Conservation (phyloP, 1,140 invertebrate species). For the Plectrocnemia conspersa region DNA sequence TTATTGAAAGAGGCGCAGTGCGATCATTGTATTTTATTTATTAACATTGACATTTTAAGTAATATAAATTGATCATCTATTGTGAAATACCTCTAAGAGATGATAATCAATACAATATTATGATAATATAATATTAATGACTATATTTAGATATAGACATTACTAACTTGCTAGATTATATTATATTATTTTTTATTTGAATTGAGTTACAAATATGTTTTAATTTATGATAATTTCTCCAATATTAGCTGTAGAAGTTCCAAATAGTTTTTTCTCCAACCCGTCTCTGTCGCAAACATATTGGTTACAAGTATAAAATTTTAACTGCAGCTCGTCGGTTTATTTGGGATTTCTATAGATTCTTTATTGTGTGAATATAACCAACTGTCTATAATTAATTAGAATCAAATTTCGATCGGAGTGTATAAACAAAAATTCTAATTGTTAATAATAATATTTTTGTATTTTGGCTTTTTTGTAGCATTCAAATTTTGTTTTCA, state of each 20-base stretch:
- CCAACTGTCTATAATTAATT: background rate
- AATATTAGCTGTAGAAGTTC: background rate
- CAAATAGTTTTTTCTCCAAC: background rate
- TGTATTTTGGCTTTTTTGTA: background rate
- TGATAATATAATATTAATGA: background rate
- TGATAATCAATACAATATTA: background rate
- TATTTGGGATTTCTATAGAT: background rate
- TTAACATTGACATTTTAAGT: too few relatives aligned
- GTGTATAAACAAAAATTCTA: too few relatives aligned
- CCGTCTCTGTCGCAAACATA: background rate
- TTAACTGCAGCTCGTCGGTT: background rate
- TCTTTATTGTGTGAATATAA: constrained; percentile 1
- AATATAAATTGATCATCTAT: too few relatives aligned
- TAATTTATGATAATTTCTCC: background rate
- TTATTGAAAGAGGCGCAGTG: too few relatives aligned
- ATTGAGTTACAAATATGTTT: background rate
- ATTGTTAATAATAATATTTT: background rate
- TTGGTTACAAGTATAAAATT: background rate
- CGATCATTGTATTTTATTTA: too few relatives aligned
- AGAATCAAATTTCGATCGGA: background rate
- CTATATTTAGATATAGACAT: background rate
- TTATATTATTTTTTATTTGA: background rate
- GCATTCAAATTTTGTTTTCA: too few relatives aligned
- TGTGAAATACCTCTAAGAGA: too few relatives aligned
- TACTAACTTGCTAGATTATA: background rate